A percentile compares a stretch with the other conserved stretches of the same genome.
phyloP scores from a whole-genome alignment of 2,797 vertebrate species.

The Meriones psammophilus region DNA sequence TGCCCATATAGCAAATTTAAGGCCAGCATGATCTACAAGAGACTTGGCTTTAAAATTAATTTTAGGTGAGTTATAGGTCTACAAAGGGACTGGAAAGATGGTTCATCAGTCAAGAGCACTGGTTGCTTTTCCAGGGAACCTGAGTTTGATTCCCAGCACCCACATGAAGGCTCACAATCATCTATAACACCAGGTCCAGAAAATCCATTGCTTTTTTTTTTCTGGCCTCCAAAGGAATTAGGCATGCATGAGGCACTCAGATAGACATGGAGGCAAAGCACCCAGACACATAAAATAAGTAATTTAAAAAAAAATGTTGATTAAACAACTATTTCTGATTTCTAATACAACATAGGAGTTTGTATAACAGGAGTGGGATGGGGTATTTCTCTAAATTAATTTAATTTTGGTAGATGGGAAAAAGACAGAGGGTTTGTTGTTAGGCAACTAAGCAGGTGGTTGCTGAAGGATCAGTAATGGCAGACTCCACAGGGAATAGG shows the following conservation, averaged over 20 bases:
- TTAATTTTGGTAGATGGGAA: background rate
- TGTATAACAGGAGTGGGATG: background rate
- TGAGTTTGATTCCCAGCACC: background rate
- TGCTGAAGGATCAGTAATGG: background rate
- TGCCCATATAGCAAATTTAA: background rate
- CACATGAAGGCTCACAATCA: background rate
- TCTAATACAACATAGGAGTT: background rate
- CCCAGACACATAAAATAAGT: background rate
- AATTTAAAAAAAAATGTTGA: background rate
- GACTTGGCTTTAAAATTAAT: background rate
- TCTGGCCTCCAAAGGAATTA: too few species aligned
- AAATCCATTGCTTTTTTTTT: background rate
- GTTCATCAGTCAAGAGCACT: background rate
- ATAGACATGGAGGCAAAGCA: background rate
- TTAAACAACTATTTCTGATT: background rate
- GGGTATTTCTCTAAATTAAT: conserved; percentile 7
- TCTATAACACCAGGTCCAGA: background rate
- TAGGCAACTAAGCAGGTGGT: background rate
- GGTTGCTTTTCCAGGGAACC: background rate
- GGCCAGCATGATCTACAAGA: background rate
- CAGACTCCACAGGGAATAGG: background rate
- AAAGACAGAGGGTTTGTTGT: background rate
- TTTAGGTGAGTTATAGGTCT: too few species aligned
- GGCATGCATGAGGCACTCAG: background rate
- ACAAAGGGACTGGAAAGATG: background rate